Evolutionary conservation across 2,113 vertebrate genomes (phyloP).

Genomic region (Percopsis transmontana): DNA sequence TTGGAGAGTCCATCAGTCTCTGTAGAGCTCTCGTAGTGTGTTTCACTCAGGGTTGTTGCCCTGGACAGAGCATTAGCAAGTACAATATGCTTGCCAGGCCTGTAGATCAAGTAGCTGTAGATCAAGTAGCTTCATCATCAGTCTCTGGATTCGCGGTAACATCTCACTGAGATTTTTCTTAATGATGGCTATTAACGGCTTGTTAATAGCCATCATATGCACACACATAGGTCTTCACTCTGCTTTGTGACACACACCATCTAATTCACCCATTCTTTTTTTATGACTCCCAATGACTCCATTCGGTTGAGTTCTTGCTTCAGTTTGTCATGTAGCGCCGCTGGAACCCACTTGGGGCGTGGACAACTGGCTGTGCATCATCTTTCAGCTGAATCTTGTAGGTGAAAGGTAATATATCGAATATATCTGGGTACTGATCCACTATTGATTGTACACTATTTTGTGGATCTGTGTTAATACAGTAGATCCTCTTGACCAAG

Average conservation of each 20-base stretch:
- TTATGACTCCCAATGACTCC: conserved; percentile 10
- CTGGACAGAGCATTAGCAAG: conserved; percentile 1
- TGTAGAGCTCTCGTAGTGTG: background rate
- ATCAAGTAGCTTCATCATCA: conserved; percentile 37
- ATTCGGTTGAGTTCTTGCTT: conserved; percentile 17
- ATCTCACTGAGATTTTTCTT: conserved; percentile 32
- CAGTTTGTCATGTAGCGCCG: background rate
- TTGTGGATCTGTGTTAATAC: background rate
- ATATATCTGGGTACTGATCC: background rate
- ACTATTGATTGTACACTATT: conserved; percentile 6
- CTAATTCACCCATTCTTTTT: conserved; percentile 4
- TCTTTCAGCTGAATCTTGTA: conserved; percentile 11
- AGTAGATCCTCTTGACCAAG: conserved; percentile 22
- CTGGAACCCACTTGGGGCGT: conserved; percentile 7
- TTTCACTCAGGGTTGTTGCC: background rate
- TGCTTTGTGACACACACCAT: conserved; percentile 10
- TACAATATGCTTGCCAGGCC: conserved; percentile 23
- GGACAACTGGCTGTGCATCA: conserved; percentile 2
- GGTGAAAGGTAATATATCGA: conserved; percentile 10
- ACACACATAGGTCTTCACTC: conserved; percentile 12
- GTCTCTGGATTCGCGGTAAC: conserved; percentile 21
- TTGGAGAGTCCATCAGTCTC: background rate
- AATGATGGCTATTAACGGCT: conserved; percentile 31
- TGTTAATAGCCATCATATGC: conserved; percentile 32
- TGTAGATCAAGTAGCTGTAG: conserved; percentile 23